A percentile compares a stretch with the other conserved stretches of the same genome.
Conservation (phyloP, 2,797 vertebrate species). For the Gila robusta region DNA sequence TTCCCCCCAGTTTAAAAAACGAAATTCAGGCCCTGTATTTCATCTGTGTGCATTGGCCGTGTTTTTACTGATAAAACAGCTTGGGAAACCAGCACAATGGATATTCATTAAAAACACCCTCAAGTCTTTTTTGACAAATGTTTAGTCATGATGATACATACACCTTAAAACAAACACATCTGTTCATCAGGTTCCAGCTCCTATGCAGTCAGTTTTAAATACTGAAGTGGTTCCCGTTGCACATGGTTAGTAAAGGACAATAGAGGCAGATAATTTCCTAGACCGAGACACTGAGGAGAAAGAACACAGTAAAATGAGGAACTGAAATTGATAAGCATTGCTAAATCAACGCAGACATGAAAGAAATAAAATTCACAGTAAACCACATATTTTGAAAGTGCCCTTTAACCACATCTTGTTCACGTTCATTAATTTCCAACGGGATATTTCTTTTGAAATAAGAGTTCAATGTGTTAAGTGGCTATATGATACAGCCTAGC, state of each 20-base stretch:
- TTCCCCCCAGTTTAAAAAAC: no score
- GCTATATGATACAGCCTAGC: background rate
- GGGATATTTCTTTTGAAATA: background rate
- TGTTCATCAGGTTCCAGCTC: background rate
- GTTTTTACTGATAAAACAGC: slow-evolving; percentile 14
- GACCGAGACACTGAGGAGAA: background rate
- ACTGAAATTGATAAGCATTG: slow-evolving; percentile 4
- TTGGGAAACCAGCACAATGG: background rate
- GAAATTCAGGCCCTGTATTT: no score
- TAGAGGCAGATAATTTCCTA: background rate
- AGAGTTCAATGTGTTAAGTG: background rate
- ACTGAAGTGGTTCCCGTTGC: slow-evolving; percentile 5
- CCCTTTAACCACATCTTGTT: background rate
- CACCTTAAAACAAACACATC: background rate
- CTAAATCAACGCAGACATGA: background rate
- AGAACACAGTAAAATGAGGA: background rate
- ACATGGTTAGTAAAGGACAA: slow-evolving; percentile 41
- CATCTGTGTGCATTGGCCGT: background rate
- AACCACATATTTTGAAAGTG: slow-evolving; percentile 20
- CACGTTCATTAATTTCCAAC: background rate
- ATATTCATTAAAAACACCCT: background rate
- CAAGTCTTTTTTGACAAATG: slow-evolving; percentile 13
- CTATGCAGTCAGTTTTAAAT: background rate
- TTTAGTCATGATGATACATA: background rate
- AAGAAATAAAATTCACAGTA: background rate